Percentiles rank a stretch among this genome's conserved stretches.
Evolutionary conservation across 2,888 invertebrate genomes (phyloP).

Genomic region (Glomeris marginata): DNA sequence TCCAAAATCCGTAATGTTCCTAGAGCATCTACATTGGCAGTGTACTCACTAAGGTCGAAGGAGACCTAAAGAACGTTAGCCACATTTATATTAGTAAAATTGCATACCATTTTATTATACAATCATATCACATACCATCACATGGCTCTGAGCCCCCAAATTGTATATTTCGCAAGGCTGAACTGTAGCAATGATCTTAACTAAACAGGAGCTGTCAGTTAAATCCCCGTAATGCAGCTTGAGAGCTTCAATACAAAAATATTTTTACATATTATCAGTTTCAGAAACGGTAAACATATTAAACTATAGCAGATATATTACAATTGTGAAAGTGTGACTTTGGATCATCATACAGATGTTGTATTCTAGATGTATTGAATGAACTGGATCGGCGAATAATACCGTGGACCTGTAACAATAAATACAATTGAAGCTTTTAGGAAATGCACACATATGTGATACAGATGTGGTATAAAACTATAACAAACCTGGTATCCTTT

Average conservation of each 20-base stretch:
- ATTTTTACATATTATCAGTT: constrained; percentile 1
- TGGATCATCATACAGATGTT: constrained; percentile 87
- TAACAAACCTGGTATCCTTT: constrained; percentile 59
- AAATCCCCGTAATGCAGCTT: constrained; percentile 96
- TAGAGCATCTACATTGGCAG: constrained; percentile 94
- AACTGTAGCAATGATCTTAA: constrained; percentile 63
- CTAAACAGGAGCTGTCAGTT: constrained; percentile 91
- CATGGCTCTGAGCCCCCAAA: constrained; percentile 96
- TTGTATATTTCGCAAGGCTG: constrained; percentile 92
- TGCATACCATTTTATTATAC: neutral
- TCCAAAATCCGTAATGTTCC: constrained; percentile 81
- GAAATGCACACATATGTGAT: neutral
- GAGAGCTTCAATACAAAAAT: constrained; percentile 39
- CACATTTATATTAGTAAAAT: neutral
- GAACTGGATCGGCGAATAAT: constrained; percentile 86
- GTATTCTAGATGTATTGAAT: constrained; percentile 91
- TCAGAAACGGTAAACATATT: neutral
- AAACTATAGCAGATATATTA: neutral
- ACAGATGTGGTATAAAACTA: neutral
- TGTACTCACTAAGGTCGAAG: constrained; percentile 96
- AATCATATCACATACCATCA: constrained; percentile 52
- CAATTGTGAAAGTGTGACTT: constrained; percentile 51
- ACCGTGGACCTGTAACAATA: constrained; percentile 56
- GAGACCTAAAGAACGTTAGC: constrained; percentile 44
- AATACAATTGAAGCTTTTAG: constrained; percentile 8